Percentiles rank a stretch among this genome's conserved stretches.
phyloP scores from a whole-genome alignment of 2,888 invertebrate genomes.

The Cephonodes hylas region DNA sequence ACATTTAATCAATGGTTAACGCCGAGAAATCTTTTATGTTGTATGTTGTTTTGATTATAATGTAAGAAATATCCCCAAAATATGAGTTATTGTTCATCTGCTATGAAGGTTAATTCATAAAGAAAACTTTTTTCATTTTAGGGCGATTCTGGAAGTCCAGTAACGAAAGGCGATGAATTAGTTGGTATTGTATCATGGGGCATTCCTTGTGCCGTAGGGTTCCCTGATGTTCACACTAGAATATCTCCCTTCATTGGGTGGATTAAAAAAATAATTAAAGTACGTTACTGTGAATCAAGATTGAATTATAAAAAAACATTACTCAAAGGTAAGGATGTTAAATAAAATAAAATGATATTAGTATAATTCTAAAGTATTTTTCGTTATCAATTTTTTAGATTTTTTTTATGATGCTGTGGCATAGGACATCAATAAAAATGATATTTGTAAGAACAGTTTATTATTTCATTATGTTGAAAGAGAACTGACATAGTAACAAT shows the following conservation, averaged over 20 bases:
- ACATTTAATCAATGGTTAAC: too few species aligned
- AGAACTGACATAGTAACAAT: too few species aligned
- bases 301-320: not conserved
- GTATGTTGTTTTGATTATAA: too few species aligned
- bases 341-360: not conserved
- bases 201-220: conserved; percentile 71
- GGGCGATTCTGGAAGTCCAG: conserved; percentile 75
- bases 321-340: not conserved
- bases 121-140: conserved; percentile 35
- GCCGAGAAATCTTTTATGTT: too few species aligned
- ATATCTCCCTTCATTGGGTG: conserved; percentile 56
- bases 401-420: not conserved
- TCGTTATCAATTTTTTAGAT: too few species aligned
- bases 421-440: not conserved
- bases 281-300: conserved; percentile 22
- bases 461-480: not conserved
- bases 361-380: not conserved
- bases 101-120: too few species aligned
- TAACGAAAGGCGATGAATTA: conserved; percentile 51
- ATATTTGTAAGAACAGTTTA: not conserved
- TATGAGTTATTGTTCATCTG: too few species aligned
- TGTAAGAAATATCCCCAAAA: too few species aligned
- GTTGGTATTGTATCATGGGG: conserved; percentile 75
- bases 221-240: conserved; percentile 74
- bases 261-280: conserved; percentile 43